Conservation (phyloP, 2,797 vertebrate genomes). For the Rhynchonycteris naso region DNA sequence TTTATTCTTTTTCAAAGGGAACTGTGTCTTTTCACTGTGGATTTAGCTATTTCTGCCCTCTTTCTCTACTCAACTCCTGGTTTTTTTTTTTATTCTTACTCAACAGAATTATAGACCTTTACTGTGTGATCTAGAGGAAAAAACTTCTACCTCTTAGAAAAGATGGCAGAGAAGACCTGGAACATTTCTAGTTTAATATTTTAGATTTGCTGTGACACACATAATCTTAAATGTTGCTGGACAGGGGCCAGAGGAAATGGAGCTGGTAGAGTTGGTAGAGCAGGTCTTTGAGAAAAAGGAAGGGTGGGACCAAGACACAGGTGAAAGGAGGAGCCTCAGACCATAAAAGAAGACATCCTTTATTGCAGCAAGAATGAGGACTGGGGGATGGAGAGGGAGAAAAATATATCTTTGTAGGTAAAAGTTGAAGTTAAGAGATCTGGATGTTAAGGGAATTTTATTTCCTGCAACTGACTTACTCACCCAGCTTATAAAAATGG, state of each 20-base stretch:
- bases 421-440: neutral
- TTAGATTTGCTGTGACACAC: neutral
- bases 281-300: neutral
- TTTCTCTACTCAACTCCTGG: no score
- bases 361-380: rapidly evolving
- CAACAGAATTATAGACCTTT: neutral
- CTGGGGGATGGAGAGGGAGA: rapidly evolving
- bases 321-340: neutral
- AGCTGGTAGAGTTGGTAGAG: neutral
- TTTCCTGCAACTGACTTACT: neutral
- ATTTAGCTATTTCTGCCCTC: neutral
- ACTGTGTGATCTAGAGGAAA: neutral
- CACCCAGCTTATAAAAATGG: neutral
- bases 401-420: neutral
- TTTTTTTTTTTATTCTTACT: neutral
- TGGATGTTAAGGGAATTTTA: neutral
- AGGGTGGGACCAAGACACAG: no score
- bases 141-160: neutral
- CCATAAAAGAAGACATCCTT: neutral
- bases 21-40: neutral
- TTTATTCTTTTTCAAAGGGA: neutral
- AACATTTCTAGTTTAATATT: neutral
- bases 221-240: neutral
- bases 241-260: neutral
- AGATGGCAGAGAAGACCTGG: neutral